Evolutionary conservation across 35 echinoderm and acorn worm species (phyloP).

Genomic region (Eucidaris tribuloides): DNA sequence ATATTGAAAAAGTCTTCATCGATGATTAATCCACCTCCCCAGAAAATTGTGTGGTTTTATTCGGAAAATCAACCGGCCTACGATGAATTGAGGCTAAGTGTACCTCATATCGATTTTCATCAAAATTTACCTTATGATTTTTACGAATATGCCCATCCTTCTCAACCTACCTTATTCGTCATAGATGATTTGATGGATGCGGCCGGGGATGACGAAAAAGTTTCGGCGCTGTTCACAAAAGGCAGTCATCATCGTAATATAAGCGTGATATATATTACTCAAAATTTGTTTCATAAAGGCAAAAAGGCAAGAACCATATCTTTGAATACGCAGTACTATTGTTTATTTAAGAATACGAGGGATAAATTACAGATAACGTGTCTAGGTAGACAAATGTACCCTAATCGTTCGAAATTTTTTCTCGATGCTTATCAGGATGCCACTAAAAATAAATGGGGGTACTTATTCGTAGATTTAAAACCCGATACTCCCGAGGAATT

Average conservation of each 20-base stretch:
- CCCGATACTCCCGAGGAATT: conserved; percentile 21
- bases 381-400: conserved; percentile 68
- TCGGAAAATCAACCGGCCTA: conserved; percentile 47
- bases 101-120: conserved; percentile 43
- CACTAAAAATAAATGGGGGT: conserved; percentile 29
- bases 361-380: conserved; percentile 29
- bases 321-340: conserved; percentile 65
- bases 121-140: conserved; percentile 46
- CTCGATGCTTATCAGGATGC: conserved; percentile 44
- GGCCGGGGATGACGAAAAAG: conserved; percentile 22
- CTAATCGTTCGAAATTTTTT: conserved; percentile 25
- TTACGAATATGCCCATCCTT: conserved; percentile 7
- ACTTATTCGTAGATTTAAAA: conserved; percentile 54
- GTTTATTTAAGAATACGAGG: conserved; percentile 50
- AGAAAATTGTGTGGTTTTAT: conserved; percentile 73
- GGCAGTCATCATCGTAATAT: conserved; percentile 56
- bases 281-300: conserved; percentile 71
- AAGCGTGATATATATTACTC: conserved; percentile 57
- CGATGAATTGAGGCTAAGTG: not conserved
- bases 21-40: conserved; percentile 18
- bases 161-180: conserved; percentile 43
- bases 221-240: conserved; percentile 49
- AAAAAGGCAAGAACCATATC: conserved; percentile 66
- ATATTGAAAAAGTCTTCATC: conserved; percentile 21
- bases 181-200: conserved; percentile 73